Conservation (phyloP, 2,888 invertebrate genomes). For the Scaptomyza cyrtandrae region DNA sequence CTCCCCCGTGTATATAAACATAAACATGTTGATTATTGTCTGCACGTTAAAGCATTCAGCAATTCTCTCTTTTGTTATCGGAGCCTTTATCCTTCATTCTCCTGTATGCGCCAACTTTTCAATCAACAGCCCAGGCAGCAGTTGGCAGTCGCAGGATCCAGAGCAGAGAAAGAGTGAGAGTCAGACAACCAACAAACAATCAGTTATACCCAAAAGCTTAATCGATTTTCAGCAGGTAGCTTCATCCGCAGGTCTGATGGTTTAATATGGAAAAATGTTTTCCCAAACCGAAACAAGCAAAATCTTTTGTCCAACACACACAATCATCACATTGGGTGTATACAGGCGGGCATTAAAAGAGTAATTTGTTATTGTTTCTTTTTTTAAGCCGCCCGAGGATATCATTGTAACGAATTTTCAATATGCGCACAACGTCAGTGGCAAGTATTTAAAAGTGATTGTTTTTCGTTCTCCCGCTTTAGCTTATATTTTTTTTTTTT, state of each 20-base stretch:
- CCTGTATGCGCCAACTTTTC: constrained; percentile 50
- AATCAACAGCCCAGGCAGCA: constrained; percentile 52
- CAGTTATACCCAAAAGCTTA: constrained; percentile 68
- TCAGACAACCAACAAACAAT: constrained; percentile 57
- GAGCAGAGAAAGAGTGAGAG: constrained; percentile 19
- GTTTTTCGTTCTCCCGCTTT: constrained; percentile 23
- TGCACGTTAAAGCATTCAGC: constrained; percentile 44
- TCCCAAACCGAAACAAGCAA: constrained; percentile 59
- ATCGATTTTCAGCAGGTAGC: constrained; percentile 69
- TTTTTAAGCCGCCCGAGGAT: constrained; percentile 59
- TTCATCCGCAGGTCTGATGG: constrained; percentile 44
- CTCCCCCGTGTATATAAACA: constrained; percentile 57
- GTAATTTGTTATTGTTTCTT: constrained; percentile 67
- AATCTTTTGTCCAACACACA: constrained; percentile 61
- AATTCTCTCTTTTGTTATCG: constrained; percentile 10
- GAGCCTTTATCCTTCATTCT: constrained; percentile 14
- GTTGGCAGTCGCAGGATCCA: not conserved
- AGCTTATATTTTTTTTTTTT: not conserved
- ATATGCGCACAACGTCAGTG: constrained; percentile 58
- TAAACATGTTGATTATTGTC: constrained; percentile 63
- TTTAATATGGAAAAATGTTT: constrained; percentile 69
- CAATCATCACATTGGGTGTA: constrained; percentile 28
- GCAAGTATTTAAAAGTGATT: constrained; percentile 65
- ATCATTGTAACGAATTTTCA: constrained; percentile 65
- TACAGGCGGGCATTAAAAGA: constrained; percentile 56